These are phyloP conservation scores for Melopsittacus undulatus DNA, from an alignment of 2,797 vertebrate genomes.

Conservation along the genomic window DNA sequence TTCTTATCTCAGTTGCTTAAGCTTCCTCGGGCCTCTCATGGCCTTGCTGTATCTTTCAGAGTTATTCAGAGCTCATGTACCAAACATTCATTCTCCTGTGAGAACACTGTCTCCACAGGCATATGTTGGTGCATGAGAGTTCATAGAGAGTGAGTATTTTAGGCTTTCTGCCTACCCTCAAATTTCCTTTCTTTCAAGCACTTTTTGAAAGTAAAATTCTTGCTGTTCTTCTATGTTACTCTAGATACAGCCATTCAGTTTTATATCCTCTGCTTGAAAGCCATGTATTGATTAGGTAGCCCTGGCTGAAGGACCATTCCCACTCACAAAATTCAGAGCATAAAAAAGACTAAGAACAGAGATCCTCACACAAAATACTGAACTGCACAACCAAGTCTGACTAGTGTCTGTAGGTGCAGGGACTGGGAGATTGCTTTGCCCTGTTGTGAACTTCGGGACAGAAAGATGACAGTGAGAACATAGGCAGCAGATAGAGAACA, in stretches of 20 bases:
- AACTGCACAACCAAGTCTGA: neutral
- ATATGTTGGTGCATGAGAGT: neutral
- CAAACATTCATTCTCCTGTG: no score
- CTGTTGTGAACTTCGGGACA: neutral
- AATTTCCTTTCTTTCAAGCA: neutral
- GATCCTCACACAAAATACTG: neutral
- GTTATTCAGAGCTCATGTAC: no score
- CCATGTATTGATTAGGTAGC: neutral
- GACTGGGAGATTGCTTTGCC: neutral
- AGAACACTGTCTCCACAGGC: no score
- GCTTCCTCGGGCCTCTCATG: no score
- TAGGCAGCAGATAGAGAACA: accelerated
- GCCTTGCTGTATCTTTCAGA: no score
- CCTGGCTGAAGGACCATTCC: neutral
- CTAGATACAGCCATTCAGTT: neutral
- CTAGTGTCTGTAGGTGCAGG: neutral
- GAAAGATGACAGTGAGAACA: neutral
- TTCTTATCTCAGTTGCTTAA: no score
- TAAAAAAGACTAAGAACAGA: neutral
- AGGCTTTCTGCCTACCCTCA: neutral
- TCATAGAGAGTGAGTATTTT: neutral
- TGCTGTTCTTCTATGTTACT: neutral
- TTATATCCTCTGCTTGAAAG: neutral
- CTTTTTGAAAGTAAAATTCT: neutral
- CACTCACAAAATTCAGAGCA: neutral